Percentiles rank a stretch among this genome's conserved stretches.
phyloP scores from a whole-genome alignment of 2,888 invertebrate genomes.

The Athripsodes cinereus region DNA sequence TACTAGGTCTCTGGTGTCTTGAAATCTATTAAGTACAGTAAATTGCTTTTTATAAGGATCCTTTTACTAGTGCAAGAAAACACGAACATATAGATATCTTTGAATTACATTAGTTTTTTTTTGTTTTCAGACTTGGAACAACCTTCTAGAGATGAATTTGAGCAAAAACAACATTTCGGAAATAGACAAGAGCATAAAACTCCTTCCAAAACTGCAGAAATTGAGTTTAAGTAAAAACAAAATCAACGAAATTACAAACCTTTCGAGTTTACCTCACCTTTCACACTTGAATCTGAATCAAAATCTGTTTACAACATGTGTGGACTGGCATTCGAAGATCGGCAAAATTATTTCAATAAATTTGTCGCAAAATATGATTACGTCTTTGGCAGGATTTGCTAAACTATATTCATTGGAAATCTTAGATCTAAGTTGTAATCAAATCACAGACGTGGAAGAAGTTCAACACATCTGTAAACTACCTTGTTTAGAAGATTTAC shows the following conservation, averaged over 20 bases:
- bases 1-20: no score
- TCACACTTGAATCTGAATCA: constrained; percentile 71
- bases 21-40: no score
- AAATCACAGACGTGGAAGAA: constrained; percentile 73
- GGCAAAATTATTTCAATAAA: constrained; percentile 84
- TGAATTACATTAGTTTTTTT: constrained; percentile 16
- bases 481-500: constrained; percentile 82
- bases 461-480: constrained; percentile 72
- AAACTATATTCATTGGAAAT: constrained; percentile 82
- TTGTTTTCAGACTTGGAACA: constrained; percentile 59
- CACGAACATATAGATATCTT: no score
- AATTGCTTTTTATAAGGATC: no score
- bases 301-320: constrained; percentile 67
- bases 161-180: constrained; percentile 70
- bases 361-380: constrained; percentile 78
- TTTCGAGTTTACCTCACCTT: constrained; percentile 72
- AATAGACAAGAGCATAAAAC: constrained; percentile 75
- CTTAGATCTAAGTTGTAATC: constrained; percentile 82
- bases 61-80: no score
- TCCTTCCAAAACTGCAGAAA: constrained; percentile 65
- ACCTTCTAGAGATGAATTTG: constrained; percentile 65
- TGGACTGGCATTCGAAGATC: constrained; percentile 76
- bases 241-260: constrained; percentile 65
- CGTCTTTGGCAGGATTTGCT: constrained; percentile 63
- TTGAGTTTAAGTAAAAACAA: constrained; percentile 75